Percentiles rank a stretch among this genome's conserved stretches.
phyloP scores from a whole-genome alignment of 2,888 invertebrate species.

The Habrosyne pyritoides region DNA sequence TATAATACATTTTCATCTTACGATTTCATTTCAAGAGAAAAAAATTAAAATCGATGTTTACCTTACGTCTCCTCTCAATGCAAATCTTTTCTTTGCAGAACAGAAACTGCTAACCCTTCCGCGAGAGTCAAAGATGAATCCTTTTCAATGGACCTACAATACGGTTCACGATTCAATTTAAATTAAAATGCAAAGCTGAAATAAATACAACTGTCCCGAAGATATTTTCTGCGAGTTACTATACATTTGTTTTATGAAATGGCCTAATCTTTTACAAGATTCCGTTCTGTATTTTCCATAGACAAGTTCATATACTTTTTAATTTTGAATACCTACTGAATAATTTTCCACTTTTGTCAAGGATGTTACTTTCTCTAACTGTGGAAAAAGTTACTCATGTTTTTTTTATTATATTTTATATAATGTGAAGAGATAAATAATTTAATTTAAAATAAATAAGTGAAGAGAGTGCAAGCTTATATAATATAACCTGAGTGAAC shows the following conservation, averaged over 20 bases:
- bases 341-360: slow-evolving; percentile 63
- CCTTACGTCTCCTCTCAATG: slow-evolving; percentile 82
- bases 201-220: slow-evolving; percentile 83
- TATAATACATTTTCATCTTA: slow-evolving; percentile 54
- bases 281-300: slow-evolving; percentile 82
- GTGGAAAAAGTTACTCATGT: background rate
- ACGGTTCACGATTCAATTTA: slow-evolving; percentile 81
- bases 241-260: slow-evolving; percentile 85
- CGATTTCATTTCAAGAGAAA: slow-evolving; percentile 71
- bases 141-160: slow-evolving; percentile 75
- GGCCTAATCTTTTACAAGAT: slow-evolving; percentile 85
- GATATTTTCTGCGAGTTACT: slow-evolving; percentile 84
- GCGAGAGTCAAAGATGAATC: slow-evolving; percentile 77
- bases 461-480: background rate
- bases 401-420: background rate
- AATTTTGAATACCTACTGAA: slow-evolving; percentile 65
- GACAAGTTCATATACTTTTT: slow-evolving; percentile 75
- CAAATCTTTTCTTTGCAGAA: slow-evolving; percentile 82
- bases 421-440: background rate
- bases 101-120: slow-evolving; percentile 81
- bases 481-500: background rate
- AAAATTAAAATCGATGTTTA: slow-evolving; percentile 84
- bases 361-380: slow-evolving; percentile 37
- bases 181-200: slow-evolving; percentile 83
- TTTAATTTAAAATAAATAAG: background rate